Percentiles rank a stretch among this genome's conserved stretches.
Conservation (phyloP, 35 echinoderm and acorn worm genomes). For the Diadema setosum region DNA sequence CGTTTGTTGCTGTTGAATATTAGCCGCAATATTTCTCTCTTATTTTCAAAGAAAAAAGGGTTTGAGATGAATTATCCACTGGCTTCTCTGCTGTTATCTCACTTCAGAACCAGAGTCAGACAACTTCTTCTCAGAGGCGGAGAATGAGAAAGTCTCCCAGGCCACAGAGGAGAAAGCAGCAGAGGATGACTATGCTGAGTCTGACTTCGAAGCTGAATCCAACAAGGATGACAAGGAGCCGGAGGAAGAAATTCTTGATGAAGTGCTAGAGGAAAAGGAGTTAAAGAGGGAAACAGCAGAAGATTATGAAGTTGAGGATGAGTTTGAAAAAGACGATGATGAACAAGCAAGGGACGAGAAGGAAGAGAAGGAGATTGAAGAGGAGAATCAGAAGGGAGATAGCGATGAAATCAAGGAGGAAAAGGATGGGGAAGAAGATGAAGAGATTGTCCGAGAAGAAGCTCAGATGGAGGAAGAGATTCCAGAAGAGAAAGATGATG, state of each 20-base stretch:
- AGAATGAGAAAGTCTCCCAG: constrained; percentile 14
- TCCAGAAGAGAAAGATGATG: constrained; percentile 3
- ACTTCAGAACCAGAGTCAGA: constrained; percentile 44
- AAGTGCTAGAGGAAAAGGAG: neutral
- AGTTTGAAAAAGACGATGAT: neutral
- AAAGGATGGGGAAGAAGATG: neutral
- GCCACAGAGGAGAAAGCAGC: neutral
- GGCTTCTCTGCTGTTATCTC: no score
- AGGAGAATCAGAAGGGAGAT: neutral
- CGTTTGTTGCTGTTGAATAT: no score
- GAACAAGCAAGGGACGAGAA: neutral
- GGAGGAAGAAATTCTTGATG: neutral
- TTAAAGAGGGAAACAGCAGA: neutral
- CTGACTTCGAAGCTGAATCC: constrained; percentile 70
- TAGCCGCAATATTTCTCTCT: no score
- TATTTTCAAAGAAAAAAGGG: no score
- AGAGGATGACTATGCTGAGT: constrained; percentile 44
- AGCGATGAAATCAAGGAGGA: neutral
- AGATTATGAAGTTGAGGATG: neutral
- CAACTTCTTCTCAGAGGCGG: constrained; percentile 56
- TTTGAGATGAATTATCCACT: no score
- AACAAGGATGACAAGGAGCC: constrained; percentile 6
- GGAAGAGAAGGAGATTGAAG: neutral
- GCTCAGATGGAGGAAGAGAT: neutral
- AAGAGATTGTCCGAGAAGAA: neutral